phyloP scores from a whole-genome alignment of 2,113 vertebrate species.

The Micronycteris hirsuta region DNA sequence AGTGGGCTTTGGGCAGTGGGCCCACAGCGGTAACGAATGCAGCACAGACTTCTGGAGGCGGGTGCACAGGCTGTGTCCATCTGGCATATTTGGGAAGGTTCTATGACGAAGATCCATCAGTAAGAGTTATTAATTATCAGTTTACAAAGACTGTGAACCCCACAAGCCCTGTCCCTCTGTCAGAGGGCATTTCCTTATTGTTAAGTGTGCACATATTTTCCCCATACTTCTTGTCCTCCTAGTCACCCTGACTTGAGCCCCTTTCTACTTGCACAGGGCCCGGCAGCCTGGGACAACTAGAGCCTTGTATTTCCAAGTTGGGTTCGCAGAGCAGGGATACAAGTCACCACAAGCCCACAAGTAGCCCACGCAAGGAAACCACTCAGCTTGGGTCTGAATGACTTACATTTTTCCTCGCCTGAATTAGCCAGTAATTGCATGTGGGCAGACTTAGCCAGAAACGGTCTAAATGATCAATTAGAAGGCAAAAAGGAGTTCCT shows the following conservation, averaged over 20 bases:
- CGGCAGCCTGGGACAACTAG: background rate
- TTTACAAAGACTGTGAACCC: background rate
- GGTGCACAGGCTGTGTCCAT: background rate
- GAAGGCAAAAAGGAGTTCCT: constrained; percentile 60
- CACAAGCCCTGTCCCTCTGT: background rate
- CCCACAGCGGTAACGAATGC: background rate
- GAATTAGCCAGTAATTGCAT: constrained; percentile 69
- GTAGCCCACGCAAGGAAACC: constrained; percentile 39
- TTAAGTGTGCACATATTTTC: background rate
- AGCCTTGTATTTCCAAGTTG: background rate
- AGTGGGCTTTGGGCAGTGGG: constrained; percentile 15
- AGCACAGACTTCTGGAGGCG: background rate
- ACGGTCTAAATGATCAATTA: constrained; percentile 72
- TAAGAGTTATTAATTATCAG: background rate
- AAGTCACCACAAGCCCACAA: background rate
- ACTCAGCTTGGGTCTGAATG: constrained; percentile 60
- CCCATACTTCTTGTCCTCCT: background rate
- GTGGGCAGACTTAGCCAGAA: constrained; percentile 63
- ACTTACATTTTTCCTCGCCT: constrained; percentile 55
- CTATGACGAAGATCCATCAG: background rate
- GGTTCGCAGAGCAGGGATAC: background rate
- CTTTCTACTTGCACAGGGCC: background rate
- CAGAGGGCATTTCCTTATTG: background rate
- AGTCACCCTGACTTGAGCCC: background rate
- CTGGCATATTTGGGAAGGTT: background rate